Conservation (phyloP, 2,797 vertebrate genomes). For the Leptatherina wallacei region DNA sequence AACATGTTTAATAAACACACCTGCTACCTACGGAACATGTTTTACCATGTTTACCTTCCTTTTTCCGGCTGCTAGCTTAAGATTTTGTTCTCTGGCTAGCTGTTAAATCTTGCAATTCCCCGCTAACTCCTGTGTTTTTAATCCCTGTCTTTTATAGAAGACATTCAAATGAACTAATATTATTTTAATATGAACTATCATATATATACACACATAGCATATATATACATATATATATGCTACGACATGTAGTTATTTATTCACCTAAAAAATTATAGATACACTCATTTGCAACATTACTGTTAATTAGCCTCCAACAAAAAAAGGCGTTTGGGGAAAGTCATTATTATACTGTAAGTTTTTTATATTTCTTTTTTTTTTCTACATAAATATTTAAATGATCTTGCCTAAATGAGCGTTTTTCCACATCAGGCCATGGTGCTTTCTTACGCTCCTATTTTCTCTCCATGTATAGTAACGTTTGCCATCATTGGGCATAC, state of each 20-base stretch:
- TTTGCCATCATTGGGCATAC: slow-evolving; percentile 48
- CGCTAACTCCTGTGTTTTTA: neutral
- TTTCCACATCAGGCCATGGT: slow-evolving; percentile 1
- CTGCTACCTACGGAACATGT: slow-evolving; percentile 7
- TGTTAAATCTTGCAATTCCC: neutral
- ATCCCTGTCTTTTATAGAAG: neutral
- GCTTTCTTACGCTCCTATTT: slow-evolving; percentile 33
- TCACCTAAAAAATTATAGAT: neutral
- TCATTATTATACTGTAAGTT: no score
- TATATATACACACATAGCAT: no score
- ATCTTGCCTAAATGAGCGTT: slow-evolving; percentile 1
- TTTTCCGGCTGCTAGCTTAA: neutral
- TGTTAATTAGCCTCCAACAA: neutral
- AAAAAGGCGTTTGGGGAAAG: neutral
- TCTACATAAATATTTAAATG: neutral
- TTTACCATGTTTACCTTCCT: neutral
- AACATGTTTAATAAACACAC: slow-evolving; percentile 25
- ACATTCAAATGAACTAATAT: neutral
- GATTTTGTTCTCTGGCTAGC: neutral
- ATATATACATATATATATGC: no score
- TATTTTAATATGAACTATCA: no score
- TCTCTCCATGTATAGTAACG: slow-evolving; percentile 70
- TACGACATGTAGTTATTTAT: neutral
- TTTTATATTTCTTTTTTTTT: no score
- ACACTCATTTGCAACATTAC: neutral